Base-by-base conservation (phyloP, 2,797 vertebrate genomes). In the Craterocephalus amniculus region DNA sequence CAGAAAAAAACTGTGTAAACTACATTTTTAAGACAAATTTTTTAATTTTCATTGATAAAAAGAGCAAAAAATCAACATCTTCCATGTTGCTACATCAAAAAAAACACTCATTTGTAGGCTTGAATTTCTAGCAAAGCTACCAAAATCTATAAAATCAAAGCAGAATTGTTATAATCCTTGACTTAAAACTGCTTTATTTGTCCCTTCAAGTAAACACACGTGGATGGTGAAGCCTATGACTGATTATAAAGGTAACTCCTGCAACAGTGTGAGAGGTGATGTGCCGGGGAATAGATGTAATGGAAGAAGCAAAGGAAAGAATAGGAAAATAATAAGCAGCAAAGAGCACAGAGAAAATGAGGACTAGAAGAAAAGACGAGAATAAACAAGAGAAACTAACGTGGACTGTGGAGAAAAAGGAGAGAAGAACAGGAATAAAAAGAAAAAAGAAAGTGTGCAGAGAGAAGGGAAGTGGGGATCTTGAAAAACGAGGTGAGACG, bases 181-280 rank as follows among this genome's bases (percentile, higher is more conserved):
- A 18, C 18, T 20, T 43, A 9, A 40, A 40, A 38, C 11, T 14
- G 11, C 38, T 40, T 14, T 36, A 9, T 40, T 40, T 40, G 0
- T 9, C 14, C 12, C 3, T 40, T 40, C 38, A 45, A n/a, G 8
- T 45, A 45, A 20, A 45, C 36, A 38, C 38, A 40, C 9, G 12
- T 36, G 36, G 48, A 13, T 22, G 38, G 58, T 73, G 24, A 58
- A 80, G 74, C 48, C 40, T 55, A 14, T 20, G 16, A 29, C 4
- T 54, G 38, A 48, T 49, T 4, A 2, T 52, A 54, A 34, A 58
- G 14, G 13, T 62, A 5, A 1, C 8, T 55, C 12, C 9, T n/a
- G 29, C 20, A 1, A 43, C 16, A 16, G 35, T 18, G 56, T 38
- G 45, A 18, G 5, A 29, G 31, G 49, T 63, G 52, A 74, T 11